These are phyloP conservation scores for Manduca sexta DNA, from an alignment of 1,140 invertebrate species.

Conservation along the genomic window DNA sequence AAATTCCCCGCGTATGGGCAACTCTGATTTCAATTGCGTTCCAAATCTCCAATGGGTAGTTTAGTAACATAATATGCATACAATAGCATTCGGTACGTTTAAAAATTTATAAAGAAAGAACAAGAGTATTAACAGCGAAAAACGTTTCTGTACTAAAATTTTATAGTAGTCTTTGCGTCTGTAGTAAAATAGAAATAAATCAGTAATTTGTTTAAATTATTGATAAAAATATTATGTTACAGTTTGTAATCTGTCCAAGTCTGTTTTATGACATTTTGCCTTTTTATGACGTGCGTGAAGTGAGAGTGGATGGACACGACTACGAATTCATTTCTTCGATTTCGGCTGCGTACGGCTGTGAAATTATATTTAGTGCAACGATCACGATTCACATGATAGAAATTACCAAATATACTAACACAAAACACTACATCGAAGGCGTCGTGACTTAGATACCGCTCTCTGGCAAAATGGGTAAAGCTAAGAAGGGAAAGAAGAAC, in stretches of 20 bases:
- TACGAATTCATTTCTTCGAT: constrained; percentile 28
- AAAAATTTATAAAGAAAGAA: background rate
- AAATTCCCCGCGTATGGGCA: too few relatives aligned
- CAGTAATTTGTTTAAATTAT: too few relatives aligned
- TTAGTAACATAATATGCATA: too few relatives aligned
- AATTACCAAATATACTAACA: constrained; percentile 52
- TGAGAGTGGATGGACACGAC: constrained; percentile 38
- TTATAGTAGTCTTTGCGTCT: too few relatives aligned
- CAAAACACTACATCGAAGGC: constrained; percentile 43
- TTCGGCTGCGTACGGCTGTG: constrained; percentile 19
- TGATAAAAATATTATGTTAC: too few relatives aligned
- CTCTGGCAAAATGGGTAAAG: constrained; percentile 76
- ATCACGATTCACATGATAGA: constrained; percentile 71
- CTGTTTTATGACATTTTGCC: background rate
- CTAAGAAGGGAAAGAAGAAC: constrained; percentile 80
- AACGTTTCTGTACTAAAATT: too few relatives aligned
- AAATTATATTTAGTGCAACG: constrained; percentile 45
- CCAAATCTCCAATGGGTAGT: too few relatives aligned
- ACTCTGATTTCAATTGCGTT: too few relatives aligned
- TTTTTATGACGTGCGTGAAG: background rate
- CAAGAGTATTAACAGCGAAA: background rate
- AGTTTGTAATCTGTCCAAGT: too few relatives aligned
- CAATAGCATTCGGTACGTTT: too few relatives aligned
- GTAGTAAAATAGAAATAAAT: too few relatives aligned
- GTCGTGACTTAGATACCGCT: constrained; percentile 59